Base-by-base conservation (phyloP, 2,113 vertebrate species). In the Centrocercus urophasianus region DNA sequence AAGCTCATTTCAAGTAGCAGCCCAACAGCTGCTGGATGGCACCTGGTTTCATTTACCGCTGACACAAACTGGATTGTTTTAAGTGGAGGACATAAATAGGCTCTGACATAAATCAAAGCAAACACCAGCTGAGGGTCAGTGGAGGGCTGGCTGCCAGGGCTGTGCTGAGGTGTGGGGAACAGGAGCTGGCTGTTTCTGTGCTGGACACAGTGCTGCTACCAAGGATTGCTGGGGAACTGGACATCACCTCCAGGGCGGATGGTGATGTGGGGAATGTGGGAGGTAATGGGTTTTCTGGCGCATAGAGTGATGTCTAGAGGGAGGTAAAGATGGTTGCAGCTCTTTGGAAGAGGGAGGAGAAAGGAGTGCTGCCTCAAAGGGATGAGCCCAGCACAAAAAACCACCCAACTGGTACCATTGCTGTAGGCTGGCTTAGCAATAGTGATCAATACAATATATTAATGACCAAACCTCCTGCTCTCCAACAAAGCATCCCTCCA, bases 1-100 rank as follows among this genome's bases (percentile, higher is more conserved):
- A 92, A 96, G 95, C 93, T 96, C 93, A 96, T 95, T 97, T 93
- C 94, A 94, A 90, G 94, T 95, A 94, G 93, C 94, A 82, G 93
- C 38, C 82, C 80, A 89, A 30, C 93, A 96, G 93, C 96, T 96
- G 95, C 73, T 88, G 94, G 94, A 94, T 86, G 91, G 87, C 86
- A 81, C 95, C 81, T 48, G 69, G 90, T 93, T 95, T 56, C 91
- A 95, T 97, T 96, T 96, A 73, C 93, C 66, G 86, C 93, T 97
- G 96, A 93, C 96, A 95, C 0, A 7, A 57, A 78, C 88, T 86
- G 93, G 93, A 95, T 94, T 96, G 96, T 95, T 95, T 95, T 95
- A 95, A 93, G 94, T 86, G 88, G 94, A 42, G 76, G 88, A 96
- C 47, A 0, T 78, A 95, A 95, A 96, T 94, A 83, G 95, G 66